Percentiles rank a stretch among this genome's conserved stretches.
Conservation (phyloP, 2,888 invertebrate genomes). For the Meteorus colon region DNA sequence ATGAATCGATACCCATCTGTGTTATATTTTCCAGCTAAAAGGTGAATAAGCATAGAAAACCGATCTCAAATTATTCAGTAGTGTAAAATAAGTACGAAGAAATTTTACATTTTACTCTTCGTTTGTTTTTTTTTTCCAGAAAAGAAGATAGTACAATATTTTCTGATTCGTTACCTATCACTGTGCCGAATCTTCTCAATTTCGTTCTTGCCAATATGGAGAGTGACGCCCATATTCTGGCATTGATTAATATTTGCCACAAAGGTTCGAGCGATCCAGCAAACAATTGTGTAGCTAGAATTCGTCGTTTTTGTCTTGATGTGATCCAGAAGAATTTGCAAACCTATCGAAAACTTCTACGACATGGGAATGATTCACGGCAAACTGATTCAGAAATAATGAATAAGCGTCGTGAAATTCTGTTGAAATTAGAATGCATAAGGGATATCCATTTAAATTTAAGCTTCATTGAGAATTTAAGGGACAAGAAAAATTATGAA, state of each 20-base stretch:
- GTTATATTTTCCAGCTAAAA: constrained; percentile 84
- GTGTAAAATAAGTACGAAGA: no score
- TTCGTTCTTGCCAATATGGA: constrained; percentile 84
- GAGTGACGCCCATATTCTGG: constrained; percentile 67
- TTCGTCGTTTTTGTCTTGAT: constrained; percentile 66
- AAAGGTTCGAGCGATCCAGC: constrained; percentile 63
- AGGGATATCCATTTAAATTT: constrained; percentile 66
- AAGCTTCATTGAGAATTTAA: constrained; percentile 60
- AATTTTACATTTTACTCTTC: no score
- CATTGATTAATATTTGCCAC: constrained; percentile 67
- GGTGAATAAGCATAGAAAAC: constrained; percentile 71
- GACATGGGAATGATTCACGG: constrained; percentile 49
- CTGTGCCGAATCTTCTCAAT: constrained; percentile 80
- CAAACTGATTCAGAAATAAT: constrained; percentile 46
- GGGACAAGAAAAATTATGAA: constrained; percentile 56
- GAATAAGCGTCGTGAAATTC: constrained; percentile 58
- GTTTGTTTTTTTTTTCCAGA: constrained; percentile 66
- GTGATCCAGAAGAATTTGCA: constrained; percentile 64
- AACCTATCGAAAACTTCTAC: constrained; percentile 60
- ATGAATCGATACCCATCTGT: constrained; percentile 87
- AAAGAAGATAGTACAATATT: constrained; percentile 83
- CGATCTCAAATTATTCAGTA: neutral
- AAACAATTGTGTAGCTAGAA: constrained; percentile 63
- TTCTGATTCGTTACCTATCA: constrained; percentile 78
- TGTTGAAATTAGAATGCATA: constrained; percentile 65